Evolutionary conservation across 2,113 vertebrate species (phyloP).

Genomic region (Pelobates fuscus): DNA sequence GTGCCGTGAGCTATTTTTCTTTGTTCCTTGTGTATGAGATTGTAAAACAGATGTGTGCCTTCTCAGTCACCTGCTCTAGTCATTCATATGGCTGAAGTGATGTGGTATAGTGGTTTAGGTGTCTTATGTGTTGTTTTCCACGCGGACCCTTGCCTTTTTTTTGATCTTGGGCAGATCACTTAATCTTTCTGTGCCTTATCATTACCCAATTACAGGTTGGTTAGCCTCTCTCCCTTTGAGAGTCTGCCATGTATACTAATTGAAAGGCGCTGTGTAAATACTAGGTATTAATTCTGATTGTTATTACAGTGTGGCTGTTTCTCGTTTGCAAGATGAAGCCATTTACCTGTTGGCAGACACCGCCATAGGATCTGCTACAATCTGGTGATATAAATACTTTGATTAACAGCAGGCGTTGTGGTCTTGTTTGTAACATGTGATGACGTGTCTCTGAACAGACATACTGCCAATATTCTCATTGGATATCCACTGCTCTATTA

Average conservation of each 20-base stretch:
- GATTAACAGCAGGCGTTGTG: conserved; percentile 1
- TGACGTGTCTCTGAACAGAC: not conserved
- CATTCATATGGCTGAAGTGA: too few species aligned
- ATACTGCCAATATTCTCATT: too few species aligned
- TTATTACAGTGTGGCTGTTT: not conserved
- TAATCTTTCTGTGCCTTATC: conserved; percentile 8
- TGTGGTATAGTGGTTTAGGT: too few species aligned
- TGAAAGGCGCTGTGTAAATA: conserved; percentile 13
- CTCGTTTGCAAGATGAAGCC: not conserved
- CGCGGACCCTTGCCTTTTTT: not conserved
- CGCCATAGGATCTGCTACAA: not conserved
- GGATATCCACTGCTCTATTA: too few species aligned
- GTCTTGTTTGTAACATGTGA: not conserved
- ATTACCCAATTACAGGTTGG: conserved; percentile 33
- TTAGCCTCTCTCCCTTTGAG: not conserved
- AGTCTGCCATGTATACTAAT: conserved; percentile 13
- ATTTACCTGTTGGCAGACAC: not conserved
- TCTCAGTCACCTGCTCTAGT: too few species aligned
- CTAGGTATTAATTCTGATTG: conserved; percentile 19
- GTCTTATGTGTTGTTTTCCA: too few species aligned
- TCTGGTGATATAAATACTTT: conserved; percentile 1
- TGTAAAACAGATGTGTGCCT: too few species aligned
- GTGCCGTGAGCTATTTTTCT: too few species aligned
- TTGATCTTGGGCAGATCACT: conserved; percentile 7
- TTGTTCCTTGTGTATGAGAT: too few species aligned